These are phyloP conservation scores for Drosophila lacteicornis DNA, from an alignment of 1,140 invertebrate genomes.

Conservation along the genomic window DNA sequence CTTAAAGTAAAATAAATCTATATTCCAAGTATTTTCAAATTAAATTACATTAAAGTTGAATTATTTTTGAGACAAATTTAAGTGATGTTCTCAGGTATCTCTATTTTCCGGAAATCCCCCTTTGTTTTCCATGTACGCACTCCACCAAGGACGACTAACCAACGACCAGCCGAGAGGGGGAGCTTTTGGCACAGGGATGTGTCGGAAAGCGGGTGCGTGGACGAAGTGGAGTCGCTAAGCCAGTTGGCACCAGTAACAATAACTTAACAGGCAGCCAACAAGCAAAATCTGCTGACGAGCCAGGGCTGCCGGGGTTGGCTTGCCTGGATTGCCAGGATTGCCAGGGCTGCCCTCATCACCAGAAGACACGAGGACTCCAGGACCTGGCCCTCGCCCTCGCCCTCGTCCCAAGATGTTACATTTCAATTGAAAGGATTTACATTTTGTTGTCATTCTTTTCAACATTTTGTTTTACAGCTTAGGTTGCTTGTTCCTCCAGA, in stretches of 20 bases:
- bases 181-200: slow-evolving; percentile 3
- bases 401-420: slow-evolving; percentile 54
- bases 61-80: neutral
- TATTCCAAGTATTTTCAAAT: no score
- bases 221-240: slow-evolving; percentile 74
- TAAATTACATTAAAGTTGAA: neutral
- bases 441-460: slow-evolving; percentile 78
- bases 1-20: no score
- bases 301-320: slow-evolving; percentile 23
- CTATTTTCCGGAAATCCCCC: no score
- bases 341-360: slow-evolving; percentile 4
- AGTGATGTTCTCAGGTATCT: no score
- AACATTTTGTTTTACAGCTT: slow-evolving; percentile 78
- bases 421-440: slow-evolving; percentile 82
- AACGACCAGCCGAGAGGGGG: slow-evolving; percentile 22
- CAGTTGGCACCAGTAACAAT: slow-evolving; percentile 82
- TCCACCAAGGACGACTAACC: slow-evolving; percentile 35
- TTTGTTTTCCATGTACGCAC: slow-evolving; percentile 28
- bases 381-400: slow-evolving; percentile 16
- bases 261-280: slow-evolving; percentile 79
- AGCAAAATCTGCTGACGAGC: slow-evolving; percentile 77
- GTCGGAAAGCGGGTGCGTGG: slow-evolving; percentile 6
- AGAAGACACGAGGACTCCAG: neutral
- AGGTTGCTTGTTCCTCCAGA: slow-evolving; percentile 50
- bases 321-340: neutral